Percentiles rank a stretch among this genome's conserved stretches.
phyloP scores from a whole-genome alignment of 2,113 vertebrate species.

The Ptilonorhynchus violaceus region DNA sequence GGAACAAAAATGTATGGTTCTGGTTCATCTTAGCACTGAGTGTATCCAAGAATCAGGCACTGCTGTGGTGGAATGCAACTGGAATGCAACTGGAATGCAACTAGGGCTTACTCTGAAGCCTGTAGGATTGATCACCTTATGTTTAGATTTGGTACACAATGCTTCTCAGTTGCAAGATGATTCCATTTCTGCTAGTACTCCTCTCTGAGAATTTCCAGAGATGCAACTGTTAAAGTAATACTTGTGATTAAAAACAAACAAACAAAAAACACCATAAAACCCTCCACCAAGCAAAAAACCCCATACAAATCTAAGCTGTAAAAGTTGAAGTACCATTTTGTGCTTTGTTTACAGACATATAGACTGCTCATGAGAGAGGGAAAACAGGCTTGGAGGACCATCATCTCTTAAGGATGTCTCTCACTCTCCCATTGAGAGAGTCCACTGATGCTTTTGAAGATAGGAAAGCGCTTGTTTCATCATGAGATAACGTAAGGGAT shows the following conservation, averaged over 20 bases:
- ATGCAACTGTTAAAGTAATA: not conserved
- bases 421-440: not conserved
- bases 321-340: not conserved
- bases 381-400: not conserved
- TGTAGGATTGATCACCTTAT: not conserved
- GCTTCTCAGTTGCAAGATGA: not conserved
- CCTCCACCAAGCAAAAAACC: fast-evolving
- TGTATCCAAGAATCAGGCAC: not conserved
- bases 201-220: not conserved
- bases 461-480: not conserved
- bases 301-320: not conserved
- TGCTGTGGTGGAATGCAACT: not conserved
- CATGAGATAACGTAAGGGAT: not conserved
- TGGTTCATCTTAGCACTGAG: not conserved
- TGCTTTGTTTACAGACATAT: not conserved
- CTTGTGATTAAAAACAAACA: not conserved
- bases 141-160: not conserved
- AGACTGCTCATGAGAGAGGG: not conserved
- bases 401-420: not conserved
- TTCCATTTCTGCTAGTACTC: not conserved
- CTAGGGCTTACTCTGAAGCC: not conserved
- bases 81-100: not conserved
- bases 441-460: not conserved
- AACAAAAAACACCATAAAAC: not conserved
- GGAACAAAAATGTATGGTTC: not conserved